Base-by-base conservation (phyloP, 2,113 vertebrate genomes). In the Leuciscus idus region DNA sequence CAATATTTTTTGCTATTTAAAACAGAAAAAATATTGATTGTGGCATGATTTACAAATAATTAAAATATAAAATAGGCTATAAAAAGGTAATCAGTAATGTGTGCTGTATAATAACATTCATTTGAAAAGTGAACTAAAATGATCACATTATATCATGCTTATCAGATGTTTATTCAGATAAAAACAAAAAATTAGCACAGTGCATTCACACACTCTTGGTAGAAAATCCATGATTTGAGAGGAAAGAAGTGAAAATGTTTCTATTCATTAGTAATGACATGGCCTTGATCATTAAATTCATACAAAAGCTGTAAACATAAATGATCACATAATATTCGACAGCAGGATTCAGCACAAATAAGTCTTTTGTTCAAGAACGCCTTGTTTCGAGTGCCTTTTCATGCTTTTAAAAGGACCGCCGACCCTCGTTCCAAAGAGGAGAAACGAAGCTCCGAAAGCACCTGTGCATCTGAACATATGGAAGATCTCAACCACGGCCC, bases 301-400 rank as follows among this genome's bases (percentile, higher is more conserved):
- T 64, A 64, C 28, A 48, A 61, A 81, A 64, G 15, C 23, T n/a
- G 11, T 64, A 79, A 15, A 59, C 21, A 30, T 28, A 2, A 61
- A 39, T n/a, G 55, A 80, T 57, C 57, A 26, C 9, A 43, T 43
- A 15, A 43, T 19, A 79, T 61, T 61, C 10, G 12, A 13, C 21
- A 61, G 50, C 28, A 11, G 59, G 50, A 36, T 36, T 36, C 55
- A 79, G 77, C 52, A 62, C 77, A 43, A 61, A 79, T 21, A 26
- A 80, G 13, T 59, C 21, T 9, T 62, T 62, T 80, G 57, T 61
- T n/a, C 30, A 36, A 19, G 36, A 33, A 52, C 88, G 90, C 90
- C 87, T 89, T 92, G 90, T 90, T 91, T 78, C 92, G 93, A 93
- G 89, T 90, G 88, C 78, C 90, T 92, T 92, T 90, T 91, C 88